phyloP scores from a whole-genome alignment of 2,113 vertebrate species.

The Peucedramus taeniatus region DNA sequence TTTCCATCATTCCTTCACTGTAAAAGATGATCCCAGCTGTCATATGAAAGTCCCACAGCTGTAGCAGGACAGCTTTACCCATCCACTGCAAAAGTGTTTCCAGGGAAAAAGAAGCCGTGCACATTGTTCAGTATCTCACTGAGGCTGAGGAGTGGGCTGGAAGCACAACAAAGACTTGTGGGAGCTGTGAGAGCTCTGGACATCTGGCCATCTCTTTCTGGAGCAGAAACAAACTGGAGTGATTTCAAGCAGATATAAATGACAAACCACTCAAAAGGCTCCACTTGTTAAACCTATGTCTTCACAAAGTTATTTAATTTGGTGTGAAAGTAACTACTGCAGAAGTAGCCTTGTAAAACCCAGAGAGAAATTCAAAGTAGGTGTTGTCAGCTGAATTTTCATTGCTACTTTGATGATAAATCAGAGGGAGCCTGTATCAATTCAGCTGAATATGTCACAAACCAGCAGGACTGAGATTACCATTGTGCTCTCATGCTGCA shows the following conservation, averaged over 20 bases:
- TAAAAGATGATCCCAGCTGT: not conserved
- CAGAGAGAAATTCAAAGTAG: not conserved
- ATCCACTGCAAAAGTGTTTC: not conserved
- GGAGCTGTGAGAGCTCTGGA: not conserved
- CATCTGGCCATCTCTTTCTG: not conserved
- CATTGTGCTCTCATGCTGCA: not conserved
- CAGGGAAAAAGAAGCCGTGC: not conserved
- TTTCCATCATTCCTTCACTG: not conserved
- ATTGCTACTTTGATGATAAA: not conserved
- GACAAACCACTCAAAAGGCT: not conserved
- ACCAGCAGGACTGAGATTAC: not conserved
- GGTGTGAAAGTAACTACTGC: not conserved
- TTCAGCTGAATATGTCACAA: not conserved
- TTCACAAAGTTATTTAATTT: not conserved
- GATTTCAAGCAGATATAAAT: not conserved
- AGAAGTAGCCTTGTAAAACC: not conserved
- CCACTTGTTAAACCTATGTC: not conserved
- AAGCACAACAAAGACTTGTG: not conserved
- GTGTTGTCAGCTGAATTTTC: constrained; percentile 10
- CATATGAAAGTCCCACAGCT: not conserved
- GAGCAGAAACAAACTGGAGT: not conserved
- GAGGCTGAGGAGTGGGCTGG: not conserved
- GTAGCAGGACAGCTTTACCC: not conserved
- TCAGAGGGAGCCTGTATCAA: not conserved
- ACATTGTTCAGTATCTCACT: not conserved